phyloP scores from a whole-genome alignment of 2,888 invertebrate genomes.

The Lycia hirtaria region DNA sequence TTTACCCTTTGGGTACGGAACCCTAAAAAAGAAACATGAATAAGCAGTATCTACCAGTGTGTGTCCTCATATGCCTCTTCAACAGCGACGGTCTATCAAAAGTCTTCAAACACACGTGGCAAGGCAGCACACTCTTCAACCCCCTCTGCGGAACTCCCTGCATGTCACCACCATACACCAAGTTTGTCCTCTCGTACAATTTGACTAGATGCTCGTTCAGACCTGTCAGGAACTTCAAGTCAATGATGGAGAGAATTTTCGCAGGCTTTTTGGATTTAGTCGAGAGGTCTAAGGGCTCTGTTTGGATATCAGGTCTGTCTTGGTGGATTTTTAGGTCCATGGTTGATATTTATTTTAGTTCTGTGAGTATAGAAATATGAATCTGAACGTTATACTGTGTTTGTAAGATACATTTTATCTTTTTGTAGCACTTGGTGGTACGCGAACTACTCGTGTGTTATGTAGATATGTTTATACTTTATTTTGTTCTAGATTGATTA shows the following conservation, averaged over 20 bases:
- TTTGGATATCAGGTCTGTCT: constrained; percentile 57
- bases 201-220: constrained; percentile 73
- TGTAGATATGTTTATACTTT: too few species aligned
- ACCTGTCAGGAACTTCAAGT: constrained; percentile 73
- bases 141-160: constrained; percentile 42
- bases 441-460: too few species aligned
- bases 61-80: constrained; percentile 88
- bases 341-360: neutral
- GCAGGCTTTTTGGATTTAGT: constrained; percentile 52
- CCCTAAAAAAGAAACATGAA: neutral
- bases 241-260: constrained; percentile 65
- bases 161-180: constrained; percentile 50
- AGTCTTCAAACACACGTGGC: constrained; percentile 88
- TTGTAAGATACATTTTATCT: neutral
- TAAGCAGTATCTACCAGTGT: constrained; percentile 81
- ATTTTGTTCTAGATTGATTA: too few species aligned
- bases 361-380: too few species aligned
- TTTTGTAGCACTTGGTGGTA: neutral
- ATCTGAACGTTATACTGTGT: too few species aligned
- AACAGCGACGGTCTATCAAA: constrained; percentile 89
- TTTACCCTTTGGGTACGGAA: too few species aligned
- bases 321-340: constrained; percentile 22
- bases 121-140: constrained; percentile 75
- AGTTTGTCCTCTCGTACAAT: constrained; percentile 69
- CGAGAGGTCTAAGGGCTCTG: constrained; percentile 75